Base-by-base conservation (phyloP, 2,888 invertebrate species). In the Lasioglossum lativentre region DNA sequence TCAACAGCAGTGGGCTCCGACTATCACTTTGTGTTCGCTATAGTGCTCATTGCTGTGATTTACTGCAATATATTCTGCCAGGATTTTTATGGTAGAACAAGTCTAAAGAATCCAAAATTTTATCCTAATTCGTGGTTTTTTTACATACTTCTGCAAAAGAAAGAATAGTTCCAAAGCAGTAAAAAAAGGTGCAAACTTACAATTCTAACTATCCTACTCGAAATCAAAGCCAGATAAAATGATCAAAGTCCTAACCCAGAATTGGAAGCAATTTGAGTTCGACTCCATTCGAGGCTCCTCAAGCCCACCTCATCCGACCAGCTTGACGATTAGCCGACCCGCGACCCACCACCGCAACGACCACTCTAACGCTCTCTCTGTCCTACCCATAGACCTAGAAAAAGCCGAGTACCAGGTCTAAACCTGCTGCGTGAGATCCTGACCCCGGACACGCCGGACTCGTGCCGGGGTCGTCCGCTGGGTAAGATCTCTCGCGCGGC, bases 351-450 rank as follows among this genome's bases (percentile, higher is more conserved):
- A 82, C 84, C 63, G 82, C 79, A 73, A 12, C 66, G 86, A 90
- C 80, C 45, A 56, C 42, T 90, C 92, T 94, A 93, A 94, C 90
- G 86, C 86, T 87, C 71, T 47, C 86, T 89, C 83, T 90, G 83
- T 92, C 82, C 90, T 92, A 87, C 91, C 88, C 93, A 89, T 96
- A 98, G 98, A 98, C 97, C 97, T 97, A 97, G 98, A 97, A 97
- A 98, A 97, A 97, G 98, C 98, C 96, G 98, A 98, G 97, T 98
- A 98, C 97, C 98, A 97, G 97, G 98, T 98, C 96, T 98, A 97
- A 97, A 96, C 95, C 96, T 97, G 92, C 96, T 97, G 92, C 96
- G 96, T 89, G 96, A 97, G 95, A 96, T 97, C 92, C 95, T 96
- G 92, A 97, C 90, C 88, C 94, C 94, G 79, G 93, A 93, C 80